Conservation (phyloP, 2,797 vertebrate genomes). For the Chaetophractus vellerosus region DNA sequence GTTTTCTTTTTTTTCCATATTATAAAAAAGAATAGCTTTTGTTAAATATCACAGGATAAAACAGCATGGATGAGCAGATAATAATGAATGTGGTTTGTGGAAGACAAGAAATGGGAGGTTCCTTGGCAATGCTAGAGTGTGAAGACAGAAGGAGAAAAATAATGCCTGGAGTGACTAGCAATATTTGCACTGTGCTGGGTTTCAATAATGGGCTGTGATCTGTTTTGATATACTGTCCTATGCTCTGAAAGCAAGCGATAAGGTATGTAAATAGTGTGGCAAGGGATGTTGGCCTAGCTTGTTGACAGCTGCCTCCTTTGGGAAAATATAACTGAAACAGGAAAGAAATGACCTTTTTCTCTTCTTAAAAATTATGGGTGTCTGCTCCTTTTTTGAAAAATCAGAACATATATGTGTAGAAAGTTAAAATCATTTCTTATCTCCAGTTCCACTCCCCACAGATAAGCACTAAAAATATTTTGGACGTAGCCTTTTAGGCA, state of each 20-base stretch:
- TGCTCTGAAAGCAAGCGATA: neutral
- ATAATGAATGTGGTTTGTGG: neutral
- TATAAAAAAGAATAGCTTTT: neutral
- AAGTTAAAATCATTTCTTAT: neutral
- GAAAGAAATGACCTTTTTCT: conserved; percentile 41
- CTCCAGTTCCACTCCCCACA: neutral
- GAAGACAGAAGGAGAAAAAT: neutral
- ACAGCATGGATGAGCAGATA: neutral
- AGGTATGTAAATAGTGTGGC: neutral
- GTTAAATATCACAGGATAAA: conserved; percentile 46
- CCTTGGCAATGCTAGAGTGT: conserved; percentile 17
- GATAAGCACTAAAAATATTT: neutral
- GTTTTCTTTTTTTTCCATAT: neutral
- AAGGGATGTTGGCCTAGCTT: neutral
- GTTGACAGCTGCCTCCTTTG: conserved; percentile 66
- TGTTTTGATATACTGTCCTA: neutral
- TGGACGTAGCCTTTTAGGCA: neutral
- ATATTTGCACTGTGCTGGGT: neutral
- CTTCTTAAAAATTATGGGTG: neutral
- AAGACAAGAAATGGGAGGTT: conserved; percentile 3
- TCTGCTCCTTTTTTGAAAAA: conserved; percentile 23
- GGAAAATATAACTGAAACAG: conserved; percentile 47
- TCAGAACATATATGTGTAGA: conserved; percentile 6
- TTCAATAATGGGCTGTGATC: conserved; percentile 66
- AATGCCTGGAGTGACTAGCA: neutral